Percentiles rank a stretch among this genome's conserved stretches.
These are phyloP conservation scores for Orussus abietinus DNA, from an alignment of 1,140 invertebrate genomes.

Conservation along the genomic window DNA sequence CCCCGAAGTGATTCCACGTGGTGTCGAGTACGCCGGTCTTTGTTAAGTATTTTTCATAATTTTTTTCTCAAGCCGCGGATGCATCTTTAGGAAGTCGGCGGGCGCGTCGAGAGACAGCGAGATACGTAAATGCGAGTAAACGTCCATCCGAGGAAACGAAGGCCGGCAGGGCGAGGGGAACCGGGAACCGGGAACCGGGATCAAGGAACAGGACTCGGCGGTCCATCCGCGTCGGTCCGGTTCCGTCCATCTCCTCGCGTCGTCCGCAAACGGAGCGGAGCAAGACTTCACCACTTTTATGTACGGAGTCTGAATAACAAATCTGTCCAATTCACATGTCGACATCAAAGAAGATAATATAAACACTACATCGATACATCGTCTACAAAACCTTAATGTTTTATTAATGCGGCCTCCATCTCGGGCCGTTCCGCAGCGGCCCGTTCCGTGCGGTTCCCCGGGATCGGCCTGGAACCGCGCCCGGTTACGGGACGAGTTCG, in stretches of 20 bases:
- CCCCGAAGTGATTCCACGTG: too few relatives aligned
- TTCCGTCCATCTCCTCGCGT: neutral
- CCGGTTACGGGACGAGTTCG: too few relatives aligned
- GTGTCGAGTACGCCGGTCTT: too few relatives aligned
- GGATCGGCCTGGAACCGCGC: neutral
- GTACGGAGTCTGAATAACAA: conserved; percentile 55
- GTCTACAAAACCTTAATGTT: conserved; percentile 55
- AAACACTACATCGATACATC: conserved; percentile 56
- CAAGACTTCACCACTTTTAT: conserved; percentile 56
- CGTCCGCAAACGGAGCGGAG: conserved; percentile 50
- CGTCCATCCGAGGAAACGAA: conserved; percentile 20
- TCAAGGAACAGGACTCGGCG: too few relatives aligned
- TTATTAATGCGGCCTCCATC: conserved; percentile 51
- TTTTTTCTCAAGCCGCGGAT: too few relatives aligned
- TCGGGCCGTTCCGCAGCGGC: conserved; percentile 21
- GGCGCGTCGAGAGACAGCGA: too few relatives aligned
- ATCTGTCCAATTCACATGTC: conserved; percentile 57
- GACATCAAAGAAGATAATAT: conserved; percentile 57
- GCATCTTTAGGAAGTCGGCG: too few relatives aligned
- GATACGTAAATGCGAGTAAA: too few relatives aligned
- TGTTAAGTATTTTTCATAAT: too few relatives aligned
- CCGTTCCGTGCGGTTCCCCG: conserved; percentile 5
- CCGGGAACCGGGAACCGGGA: too few relatives aligned
- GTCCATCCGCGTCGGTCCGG: conserved; percentile 18
- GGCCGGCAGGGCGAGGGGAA: too few relatives aligned